phyloP scores from a whole-genome alignment of 1,140 invertebrate genomes.

The Proctacanthus coquilletti region DNA sequence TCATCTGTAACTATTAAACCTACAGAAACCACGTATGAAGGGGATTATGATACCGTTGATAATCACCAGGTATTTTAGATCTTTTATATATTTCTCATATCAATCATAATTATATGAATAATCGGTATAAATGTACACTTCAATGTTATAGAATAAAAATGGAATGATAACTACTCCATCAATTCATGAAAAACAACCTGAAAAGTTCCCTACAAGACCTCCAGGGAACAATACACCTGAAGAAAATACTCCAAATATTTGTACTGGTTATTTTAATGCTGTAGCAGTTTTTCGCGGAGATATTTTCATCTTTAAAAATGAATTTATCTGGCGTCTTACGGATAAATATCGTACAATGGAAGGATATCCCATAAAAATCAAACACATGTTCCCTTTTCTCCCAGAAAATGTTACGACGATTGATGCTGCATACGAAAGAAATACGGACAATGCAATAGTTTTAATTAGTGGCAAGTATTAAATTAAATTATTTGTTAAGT shows the following conservation, averaged over 20 bases:
- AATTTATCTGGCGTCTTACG: constrained; percentile 47
- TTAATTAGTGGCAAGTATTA: constrained; percentile 49
- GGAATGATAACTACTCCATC: no score
- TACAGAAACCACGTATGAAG: constrained; percentile 29
- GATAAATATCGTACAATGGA: constrained; percentile 32
- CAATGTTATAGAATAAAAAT: no score
- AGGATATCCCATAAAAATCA: constrained; percentile 45
- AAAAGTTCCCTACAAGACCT: no score
- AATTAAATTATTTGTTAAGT: neutral
- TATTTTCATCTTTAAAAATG: constrained; percentile 58
- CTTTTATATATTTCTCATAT: no score
- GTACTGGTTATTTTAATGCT: constrained; percentile 49
- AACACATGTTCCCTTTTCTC: constrained; percentile 41
- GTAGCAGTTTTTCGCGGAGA: constrained; percentile 47
- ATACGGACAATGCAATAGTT: constrained; percentile 49
- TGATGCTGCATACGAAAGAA: constrained; percentile 59
- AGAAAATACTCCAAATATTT: constrained; percentile 33
- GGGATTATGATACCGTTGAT: constrained; percentile 33
- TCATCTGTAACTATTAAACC: no score
- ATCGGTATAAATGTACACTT: no score
- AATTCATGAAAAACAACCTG: no score
- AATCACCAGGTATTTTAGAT: constrained; percentile 21
- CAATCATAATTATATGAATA: no score
- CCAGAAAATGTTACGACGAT: constrained; percentile 43
- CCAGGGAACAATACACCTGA: no score